These are phyloP conservation scores for Ophthalmolycus amberensis DNA, from an alignment of 2,113 vertebrate species.

Conservation along the genomic window DNA sequence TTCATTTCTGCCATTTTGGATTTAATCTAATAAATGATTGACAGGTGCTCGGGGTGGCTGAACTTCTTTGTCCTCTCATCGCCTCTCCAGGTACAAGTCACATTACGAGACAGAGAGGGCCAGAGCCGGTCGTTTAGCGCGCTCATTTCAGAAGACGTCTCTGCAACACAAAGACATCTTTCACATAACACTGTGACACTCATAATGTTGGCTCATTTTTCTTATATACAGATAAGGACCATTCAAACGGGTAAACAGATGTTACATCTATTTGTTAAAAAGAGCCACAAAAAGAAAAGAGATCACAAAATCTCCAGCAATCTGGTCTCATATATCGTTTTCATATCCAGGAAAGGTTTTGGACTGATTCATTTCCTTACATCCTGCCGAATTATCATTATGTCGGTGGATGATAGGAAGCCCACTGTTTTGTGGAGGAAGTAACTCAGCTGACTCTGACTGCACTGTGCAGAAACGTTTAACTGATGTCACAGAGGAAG, in stretches of 20 bases:
- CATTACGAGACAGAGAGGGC: no score
- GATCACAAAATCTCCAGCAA: not conserved
- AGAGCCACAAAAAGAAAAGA: not conserved
- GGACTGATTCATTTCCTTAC: not conserved
- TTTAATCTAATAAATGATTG: no score
- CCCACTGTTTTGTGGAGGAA: not conserved
- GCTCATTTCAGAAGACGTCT: not conserved
- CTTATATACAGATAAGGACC: not conserved
- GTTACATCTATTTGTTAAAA: not conserved
- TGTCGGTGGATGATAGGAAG: not conserved
- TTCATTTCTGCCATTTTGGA: no score
- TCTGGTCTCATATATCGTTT: not conserved
- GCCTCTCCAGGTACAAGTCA: no score
- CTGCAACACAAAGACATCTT: no score
- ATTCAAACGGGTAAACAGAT: not conserved
- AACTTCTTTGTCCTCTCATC: no score
- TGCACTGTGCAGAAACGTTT: not conserved
- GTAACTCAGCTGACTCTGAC: not conserved
- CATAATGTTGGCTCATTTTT: no score
- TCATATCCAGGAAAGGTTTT: not conserved
- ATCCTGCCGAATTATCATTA: not conserved
- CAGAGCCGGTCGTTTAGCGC: not conserved
- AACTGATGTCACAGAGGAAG: conserved; percentile 28
- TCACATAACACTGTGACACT: no score
- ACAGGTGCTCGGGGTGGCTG: no score